Evolutionary conservation across 2,888 invertebrate genomes (phyloP).

Genomic region (Cheilosia vernalis): DNA sequence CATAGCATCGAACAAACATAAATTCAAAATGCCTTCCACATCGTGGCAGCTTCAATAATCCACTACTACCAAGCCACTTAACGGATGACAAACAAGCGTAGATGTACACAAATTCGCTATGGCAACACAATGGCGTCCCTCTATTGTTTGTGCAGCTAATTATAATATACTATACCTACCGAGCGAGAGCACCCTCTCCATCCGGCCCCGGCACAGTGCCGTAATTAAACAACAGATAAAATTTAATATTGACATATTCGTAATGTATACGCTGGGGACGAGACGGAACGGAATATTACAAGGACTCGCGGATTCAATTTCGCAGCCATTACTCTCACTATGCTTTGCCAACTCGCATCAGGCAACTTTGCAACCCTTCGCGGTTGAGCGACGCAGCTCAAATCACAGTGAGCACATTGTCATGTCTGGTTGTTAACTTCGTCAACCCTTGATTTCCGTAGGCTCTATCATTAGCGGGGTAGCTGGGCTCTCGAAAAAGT

Average conservation of each 20-base stretch:
- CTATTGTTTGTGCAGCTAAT: slow-evolving; percentile 69
- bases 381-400: slow-evolving; percentile 68
- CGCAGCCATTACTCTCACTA: slow-evolving; percentile 32
- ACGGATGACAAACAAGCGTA: slow-evolving; percentile 59
- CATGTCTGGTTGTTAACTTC: slow-evolving; percentile 38
- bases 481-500: slow-evolving; percentile 35
- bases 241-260: slow-evolving; percentile 73
- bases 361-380: slow-evolving; percentile 34
- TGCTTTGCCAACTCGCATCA: background rate
- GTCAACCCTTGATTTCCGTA: slow-evolving; percentile 69
- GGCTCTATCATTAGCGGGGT: slow-evolving; percentile 41
- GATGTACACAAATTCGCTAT: slow-evolving; percentile 44
- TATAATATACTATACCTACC: slow-evolving; percentile 50
- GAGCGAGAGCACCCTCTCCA: slow-evolving; percentile 45
- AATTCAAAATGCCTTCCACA: slow-evolving; percentile 64
- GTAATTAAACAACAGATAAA: slow-evolving; percentile 73
- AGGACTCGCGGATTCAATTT: slow-evolving; percentile 61
- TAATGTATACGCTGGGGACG: slow-evolving; percentile 45
- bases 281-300: slow-evolving; percentile 2
- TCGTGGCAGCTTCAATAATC: slow-evolving; percentile 22
- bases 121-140: slow-evolving; percentile 70
- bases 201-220: slow-evolving; percentile 46
- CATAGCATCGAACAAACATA: background rate
- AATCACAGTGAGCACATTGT: slow-evolving; percentile 62
- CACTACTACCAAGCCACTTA: slow-evolving; percentile 49